Evolutionary conservation across 35 echinoderm and acorn worm species (phyloP).

Genomic region (Holothuria glaberrima): DNA sequence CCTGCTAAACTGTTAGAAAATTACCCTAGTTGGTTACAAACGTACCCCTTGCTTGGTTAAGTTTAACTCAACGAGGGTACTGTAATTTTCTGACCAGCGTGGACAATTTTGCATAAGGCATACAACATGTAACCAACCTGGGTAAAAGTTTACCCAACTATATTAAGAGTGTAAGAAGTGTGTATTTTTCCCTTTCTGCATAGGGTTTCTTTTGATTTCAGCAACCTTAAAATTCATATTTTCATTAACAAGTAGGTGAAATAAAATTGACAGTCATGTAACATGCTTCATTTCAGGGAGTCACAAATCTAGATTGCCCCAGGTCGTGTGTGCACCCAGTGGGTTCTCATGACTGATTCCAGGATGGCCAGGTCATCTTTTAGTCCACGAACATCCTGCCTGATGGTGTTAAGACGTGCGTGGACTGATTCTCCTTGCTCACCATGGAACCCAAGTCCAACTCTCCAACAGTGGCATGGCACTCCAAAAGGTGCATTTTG

Average conservation of each 20-base stretch:
- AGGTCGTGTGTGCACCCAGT: too few relatives aligned
- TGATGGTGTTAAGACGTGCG: constrained; percentile 54
- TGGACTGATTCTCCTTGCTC: constrained; percentile 68
- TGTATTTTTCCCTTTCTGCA: neutral
- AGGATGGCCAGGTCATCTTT: constrained; percentile 58
- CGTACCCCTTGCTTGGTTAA: too few relatives aligned
- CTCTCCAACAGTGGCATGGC: constrained; percentile 45
- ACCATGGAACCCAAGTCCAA: constrained; percentile 63
- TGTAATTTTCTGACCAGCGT: too few relatives aligned
- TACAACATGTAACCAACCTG: too few relatives aligned
- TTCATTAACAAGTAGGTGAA: neutral
- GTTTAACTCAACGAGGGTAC: too few relatives aligned
- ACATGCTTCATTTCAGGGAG: neutral
- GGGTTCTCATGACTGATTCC: constrained; percentile 46
- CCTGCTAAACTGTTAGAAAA: too few relatives aligned
- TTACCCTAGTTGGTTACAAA: too few relatives aligned
- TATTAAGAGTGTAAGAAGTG: too few relatives aligned
- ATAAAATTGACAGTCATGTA: too few relatives aligned
- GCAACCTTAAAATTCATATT: neutral
- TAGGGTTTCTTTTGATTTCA: neutral
- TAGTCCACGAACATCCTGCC: constrained; percentile 43
- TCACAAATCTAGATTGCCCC: neutral
- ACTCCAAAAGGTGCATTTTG: constrained; percentile 69
- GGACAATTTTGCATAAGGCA: too few relatives aligned
- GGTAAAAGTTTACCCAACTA: too few relatives aligned